Evolutionary conservation across 1,140 invertebrate species (phyloP).

Genomic region (Neotoxoptera formosana): DNA sequence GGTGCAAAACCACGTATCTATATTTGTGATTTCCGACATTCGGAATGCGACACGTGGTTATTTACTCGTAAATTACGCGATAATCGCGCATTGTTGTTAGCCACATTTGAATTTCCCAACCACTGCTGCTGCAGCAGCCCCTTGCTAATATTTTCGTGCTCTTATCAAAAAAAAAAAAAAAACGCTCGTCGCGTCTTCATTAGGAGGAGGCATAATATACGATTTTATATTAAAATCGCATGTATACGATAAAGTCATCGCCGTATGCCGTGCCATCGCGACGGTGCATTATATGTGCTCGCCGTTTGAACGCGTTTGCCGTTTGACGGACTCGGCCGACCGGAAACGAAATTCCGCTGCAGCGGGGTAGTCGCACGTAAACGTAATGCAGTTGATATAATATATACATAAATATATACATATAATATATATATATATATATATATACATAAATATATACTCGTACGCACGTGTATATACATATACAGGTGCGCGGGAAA

Average conservation of each 20-base stretch:
- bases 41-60: neutral
- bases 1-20: neutral
- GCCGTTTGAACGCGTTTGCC: neutral
- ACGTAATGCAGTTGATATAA: neutral
- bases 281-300: neutral
- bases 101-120: neutral
- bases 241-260: neutral
- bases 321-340: neutral
- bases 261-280: too few species aligned
- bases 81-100: neutral
- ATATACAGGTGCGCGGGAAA: conserved; percentile 19
- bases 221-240: neutral
- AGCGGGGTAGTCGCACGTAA: neutral
- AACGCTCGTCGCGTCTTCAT: neutral
- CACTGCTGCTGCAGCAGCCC: neutral
- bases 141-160: too few species aligned
- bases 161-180: too few species aligned
- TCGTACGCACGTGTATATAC: too few species aligned
- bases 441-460: too few species aligned
- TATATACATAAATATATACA: too few species aligned
- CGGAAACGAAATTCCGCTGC: neutral
- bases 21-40: neutral
- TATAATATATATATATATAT: too few species aligned
- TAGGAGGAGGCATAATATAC: too few species aligned
- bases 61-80: neutral